Base-by-base conservation (phyloP, 2,888 invertebrate genomes). In the Galerucella calmariensis region DNA sequence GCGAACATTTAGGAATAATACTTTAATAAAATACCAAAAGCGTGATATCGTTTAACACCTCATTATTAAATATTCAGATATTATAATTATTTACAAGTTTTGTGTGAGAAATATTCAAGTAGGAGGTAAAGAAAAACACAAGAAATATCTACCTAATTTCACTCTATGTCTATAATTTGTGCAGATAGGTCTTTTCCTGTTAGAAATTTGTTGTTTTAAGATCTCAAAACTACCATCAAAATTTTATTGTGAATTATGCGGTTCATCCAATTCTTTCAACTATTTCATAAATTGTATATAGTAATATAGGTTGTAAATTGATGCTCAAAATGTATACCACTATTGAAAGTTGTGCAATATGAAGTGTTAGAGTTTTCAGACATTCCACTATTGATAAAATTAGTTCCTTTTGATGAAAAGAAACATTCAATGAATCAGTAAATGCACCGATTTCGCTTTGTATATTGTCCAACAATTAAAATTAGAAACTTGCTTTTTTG, bases 311-410 rank as follows among this genome's bases (percentile, higher is more conserved):
- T 65, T 76, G 69, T 78, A 72, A 71, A 71, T 73, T 72, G 69
- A 72, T 75, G 78, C 78, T 78, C 78, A 78, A 78, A 70, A 66
- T 75, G 75, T 77, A 77, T 77, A 77, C 75, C 71, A 73, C 69
- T 75, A 69, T 66, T 53, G 71, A 75, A 75, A 72, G 69, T 68
- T 75, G 78, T 78, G 78, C 78, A 77, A 79, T 79, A 79, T 76
- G 20, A 65, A 46, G 63, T 65, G 63, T 65, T 65, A 65, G 63
- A 46, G 44, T 65, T 65, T 65, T 65, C 63, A 65, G 46, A 65
- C 63, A 65, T 65, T 65, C 63, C 63, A 65, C 63, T 65, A 65
- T 44, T 65, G 63, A 65, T 65, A 65, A n/a, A n/a, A 41, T n/a
- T 61, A 35, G 61, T 61, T 61, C 35, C 56, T 56, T 61, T 35